Base-by-base conservation (phyloP, 2,888 invertebrate genomes). In the Tenthredo scrophulariae region DNA sequence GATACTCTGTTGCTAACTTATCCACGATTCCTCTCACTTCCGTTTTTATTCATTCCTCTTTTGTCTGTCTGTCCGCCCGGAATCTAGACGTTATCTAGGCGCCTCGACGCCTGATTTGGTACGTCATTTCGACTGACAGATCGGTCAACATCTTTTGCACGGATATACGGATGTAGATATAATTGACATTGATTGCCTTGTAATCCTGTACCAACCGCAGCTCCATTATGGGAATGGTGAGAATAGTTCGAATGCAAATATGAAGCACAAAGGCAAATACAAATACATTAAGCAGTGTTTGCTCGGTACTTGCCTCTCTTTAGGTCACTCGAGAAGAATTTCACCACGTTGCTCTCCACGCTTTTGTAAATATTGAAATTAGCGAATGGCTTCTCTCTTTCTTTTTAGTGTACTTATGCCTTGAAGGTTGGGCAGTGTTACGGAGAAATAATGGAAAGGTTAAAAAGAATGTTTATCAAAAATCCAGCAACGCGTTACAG, bases 171-270 rank as follows among this genome's bases (percentile, higher is more conserved):
- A 80, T 80, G 22, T 40, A n/a, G 9, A 80, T 80, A 80, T 80
- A 40, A 80, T 80, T 62, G 40, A 80, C 26, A 62, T 80, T 22
- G 37, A 62, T 80, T 80, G 40, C 37, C 13, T 22, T 3, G 40
- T 62, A 62, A 62, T 80, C 15, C 26, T 58, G 62, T 33, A 77
- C 54, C 80, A 26, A 80, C 58, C 80, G 13, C 80, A 77, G 62
- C 50, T 80, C 22, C 58, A 54, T 77, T 54, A 26, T 77, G 80
- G 62, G 37, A 62, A 22, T 40, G 80, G 80, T 37, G 58, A n/a
- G 40, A 37, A 80, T 80, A 80, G 80, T 80, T 80, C 80, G 80
- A 80, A 62, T 62, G 80, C 58, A 80, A 80, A 80, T 80, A 62
- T 62, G 40, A 40, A 62, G 62, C 22, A 80, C 62, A 80, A 80